Base-by-base conservation (phyloP, 2,888 invertebrate genomes). In the Andrena marginata region DNA sequence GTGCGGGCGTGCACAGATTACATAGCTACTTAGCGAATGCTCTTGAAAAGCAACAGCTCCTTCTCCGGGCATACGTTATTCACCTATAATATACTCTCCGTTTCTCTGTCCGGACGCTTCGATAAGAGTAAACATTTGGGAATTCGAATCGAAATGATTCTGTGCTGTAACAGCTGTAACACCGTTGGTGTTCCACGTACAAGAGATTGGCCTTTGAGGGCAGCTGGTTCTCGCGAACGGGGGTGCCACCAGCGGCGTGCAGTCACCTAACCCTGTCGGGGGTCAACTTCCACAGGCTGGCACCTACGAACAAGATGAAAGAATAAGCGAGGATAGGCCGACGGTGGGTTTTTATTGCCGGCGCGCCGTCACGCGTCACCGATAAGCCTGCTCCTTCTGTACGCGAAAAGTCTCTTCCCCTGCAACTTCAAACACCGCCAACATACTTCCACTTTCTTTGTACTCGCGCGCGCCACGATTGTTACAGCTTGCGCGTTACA, bases 271-370 rank as follows among this genome's bases (percentile, higher is more conserved):
- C 85, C 80, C 85, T 65, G 70, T 71, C 73, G 56, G 65, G 83
- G 82, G 77, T 88, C 84, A 85, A 90, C 87, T 84, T 87, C 16
- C 74, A 78, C 79, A 77, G 79, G 33, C 78, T 77, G 80, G 78
- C 78, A 89, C 89, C 89, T 90, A 83, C 70, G 82, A 70, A 63
- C 56, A 87, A 92, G 92, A 93, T 93, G 92, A 92, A 92, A 93
- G 93, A 90, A 92, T 90, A 72, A 78, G 78, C 77, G 82, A 86
- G 80, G 83, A 80, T 80, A 84, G 77, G 80, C 70, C 80, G 84
- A 73, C 82, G 78, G 62, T 20, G 29, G 63, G 71, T 82, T 87
- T 92, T 93, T 93, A 93, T 84, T 87, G 82, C 91, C 90, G 92
- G 87, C 89, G 87, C 89, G 90, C 89, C 91, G 93, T 92, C 89